Base-by-base conservation (phyloP, 2,888 invertebrate genomes). In the Parascotia fuliginaria region DNA sequence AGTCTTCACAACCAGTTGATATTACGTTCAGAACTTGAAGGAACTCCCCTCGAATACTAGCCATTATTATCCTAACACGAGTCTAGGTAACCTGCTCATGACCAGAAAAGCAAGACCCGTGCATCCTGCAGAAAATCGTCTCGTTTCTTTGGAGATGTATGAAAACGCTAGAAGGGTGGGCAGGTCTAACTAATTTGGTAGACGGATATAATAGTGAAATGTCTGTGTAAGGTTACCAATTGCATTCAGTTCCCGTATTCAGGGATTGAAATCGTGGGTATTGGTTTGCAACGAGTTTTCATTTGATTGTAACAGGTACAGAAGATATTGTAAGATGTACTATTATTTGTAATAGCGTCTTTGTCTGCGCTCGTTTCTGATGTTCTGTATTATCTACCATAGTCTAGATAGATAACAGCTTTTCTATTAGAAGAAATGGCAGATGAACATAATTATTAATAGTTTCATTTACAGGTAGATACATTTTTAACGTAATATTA, bases 61-160 rank as follows among this genome's bases (percentile, higher is more conserved):
- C 70, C 66, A 60, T 65, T 75, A 79, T 80, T 76, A 80, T 79
- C 70, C 73, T 77, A 76, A 78, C 76, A 73, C 71, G 67, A 70
- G 65, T 59, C 63, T 62, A 65, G 60, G 70, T 70, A 70, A 73
- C 63, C 64, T 64, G 62, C 67, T 60, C 43, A 28, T 52, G 39
- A 42, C 72, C 74, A 74, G 56, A 64, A 45, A 56, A 48, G 43
- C 49, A 14, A 65, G 78, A 63, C 52, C 73, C 24, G 28, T 37
- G 12, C 33, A 51, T 53, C 32, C 43, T 53, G 39, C 44, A 55
- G 37, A 33, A 48, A 49, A 47, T 47, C 1, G 7, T 42, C 49
- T 37, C 13, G 11, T n/a, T 29, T 36, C 33, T 28, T 15, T 28
- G n/a, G 9, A 34, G 9, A 19, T n/a, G 29, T 31, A 12, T 40